phyloP scores from a whole-genome alignment of 2,888 invertebrate genomes.

The Minunthozetes semirufus region DNA sequence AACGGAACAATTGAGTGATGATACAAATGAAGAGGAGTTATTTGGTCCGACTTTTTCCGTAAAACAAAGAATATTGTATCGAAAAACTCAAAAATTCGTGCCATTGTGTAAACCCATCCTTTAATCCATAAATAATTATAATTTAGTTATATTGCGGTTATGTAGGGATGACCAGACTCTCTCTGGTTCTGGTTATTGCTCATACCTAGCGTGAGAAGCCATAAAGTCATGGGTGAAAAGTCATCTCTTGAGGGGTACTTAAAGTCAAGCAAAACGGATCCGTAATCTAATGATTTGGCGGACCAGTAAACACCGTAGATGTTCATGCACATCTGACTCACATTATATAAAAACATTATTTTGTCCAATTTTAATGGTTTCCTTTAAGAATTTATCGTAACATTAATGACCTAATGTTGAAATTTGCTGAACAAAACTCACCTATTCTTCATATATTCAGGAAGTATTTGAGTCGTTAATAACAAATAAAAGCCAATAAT shows the following conservation, averaged over 20 bases:
- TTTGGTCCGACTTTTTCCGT: constrained; percentile 26
- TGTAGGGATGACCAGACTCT: no score
- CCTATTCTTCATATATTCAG: constrained; percentile 16
- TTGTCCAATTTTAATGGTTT: not conserved
- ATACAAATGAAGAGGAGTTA: constrained; percentile 30
- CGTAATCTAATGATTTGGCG: not conserved
- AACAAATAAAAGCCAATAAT: constrained; percentile 14
- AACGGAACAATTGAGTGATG: constrained; percentile 35
- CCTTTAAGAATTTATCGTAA: not conserved
- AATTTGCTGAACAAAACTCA: not conserved
- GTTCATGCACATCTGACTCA: not conserved
- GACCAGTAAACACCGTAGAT: not conserved
- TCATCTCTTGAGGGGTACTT: not conserved
- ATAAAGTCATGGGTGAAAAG: not conserved
- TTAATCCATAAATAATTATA: no score
- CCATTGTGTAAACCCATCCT: constrained; percentile 22
- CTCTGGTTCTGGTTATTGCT: no score
- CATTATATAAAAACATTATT: not conserved
- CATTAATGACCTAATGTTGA: not conserved
- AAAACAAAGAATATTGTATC: constrained; percentile 35
- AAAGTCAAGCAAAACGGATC: not conserved
- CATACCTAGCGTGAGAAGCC: not conserved
- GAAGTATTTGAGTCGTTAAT: not conserved
- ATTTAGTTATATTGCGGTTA: no score
- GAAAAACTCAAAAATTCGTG: constrained; percentile 24